A percentile compares a stretch with the other conserved stretches of the same genome.
Conservation (phyloP, 2,797 vertebrate genomes). For the Borostomias antarcticus region DNA sequence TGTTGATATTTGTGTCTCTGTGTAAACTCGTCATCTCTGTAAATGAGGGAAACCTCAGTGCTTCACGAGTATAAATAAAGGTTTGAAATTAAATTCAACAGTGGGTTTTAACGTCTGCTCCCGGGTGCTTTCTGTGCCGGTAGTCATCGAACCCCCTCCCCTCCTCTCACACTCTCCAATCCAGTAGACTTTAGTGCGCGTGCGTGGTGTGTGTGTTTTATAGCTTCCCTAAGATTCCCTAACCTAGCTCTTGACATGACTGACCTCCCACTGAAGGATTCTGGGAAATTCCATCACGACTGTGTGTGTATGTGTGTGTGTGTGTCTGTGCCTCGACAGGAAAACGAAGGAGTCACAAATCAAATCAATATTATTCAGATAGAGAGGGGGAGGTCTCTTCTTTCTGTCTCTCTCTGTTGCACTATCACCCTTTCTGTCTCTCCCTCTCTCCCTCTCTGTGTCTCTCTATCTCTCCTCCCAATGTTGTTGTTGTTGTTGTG, state of each 20-base stretch:
- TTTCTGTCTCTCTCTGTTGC: neutral
- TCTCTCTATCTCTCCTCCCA: slow-evolving; percentile 27
- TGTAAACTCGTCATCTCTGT: no score
- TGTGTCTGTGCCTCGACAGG: slow-evolving; percentile 15
- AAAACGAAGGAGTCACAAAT: slow-evolving; percentile 50
- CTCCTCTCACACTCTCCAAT: neutral
- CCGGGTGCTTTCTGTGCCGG: slow-evolving; percentile 21
- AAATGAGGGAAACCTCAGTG: no score
- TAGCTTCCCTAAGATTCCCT: neutral
- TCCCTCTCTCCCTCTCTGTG: slow-evolving; percentile 7
- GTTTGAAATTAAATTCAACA: slow-evolving; percentile 55
- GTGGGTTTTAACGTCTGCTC: slow-evolving; percentile 49
- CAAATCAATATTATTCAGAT: slow-evolving; percentile 50
- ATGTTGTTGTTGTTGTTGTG: slow-evolving; percentile 24
- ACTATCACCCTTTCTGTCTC: neutral
- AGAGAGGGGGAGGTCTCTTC: slow-evolving; percentile 10
- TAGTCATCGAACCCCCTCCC: slow-evolving; percentile 22
- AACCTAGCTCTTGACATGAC: slow-evolving; percentile 11
- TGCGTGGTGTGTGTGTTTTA: neutral
- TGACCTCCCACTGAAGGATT: slow-evolving; percentile 34
- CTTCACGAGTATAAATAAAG: no score
- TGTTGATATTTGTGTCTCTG: no score
- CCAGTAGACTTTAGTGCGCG: no score
- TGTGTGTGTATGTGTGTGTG: no score
- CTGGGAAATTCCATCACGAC: slow-evolving; percentile 39